Evolutionary conservation across 2,888 invertebrate species (phyloP).

Genomic region (Hofmannophila pseudospretella): DNA sequence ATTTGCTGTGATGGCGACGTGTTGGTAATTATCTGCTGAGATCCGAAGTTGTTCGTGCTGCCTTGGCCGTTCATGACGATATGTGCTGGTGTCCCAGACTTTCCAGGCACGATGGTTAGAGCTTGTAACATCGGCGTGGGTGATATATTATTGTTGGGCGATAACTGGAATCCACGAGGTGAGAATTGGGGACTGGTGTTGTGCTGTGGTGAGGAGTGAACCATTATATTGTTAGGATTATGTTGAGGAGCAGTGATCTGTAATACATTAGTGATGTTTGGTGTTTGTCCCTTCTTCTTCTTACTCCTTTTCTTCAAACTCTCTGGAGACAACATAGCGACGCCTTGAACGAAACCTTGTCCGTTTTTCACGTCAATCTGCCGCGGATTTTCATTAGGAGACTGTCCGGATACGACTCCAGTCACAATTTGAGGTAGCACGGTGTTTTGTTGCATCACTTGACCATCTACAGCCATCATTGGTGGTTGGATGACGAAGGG

Average conservation of each 20-base stretch:
- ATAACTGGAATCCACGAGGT: slow-evolving; percentile 86
- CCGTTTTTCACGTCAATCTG: slow-evolving; percentile 76
- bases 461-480: slow-evolving; percentile 86
- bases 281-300: slow-evolving; percentile 84
- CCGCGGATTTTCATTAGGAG: slow-evolving; percentile 64
- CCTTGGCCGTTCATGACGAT: slow-evolving; percentile 87
- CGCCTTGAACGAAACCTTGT: slow-evolving; percentile 56
- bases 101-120: slow-evolving; percentile 86
- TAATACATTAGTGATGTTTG: slow-evolving; percentile 83
- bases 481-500: slow-evolving; percentile 89
- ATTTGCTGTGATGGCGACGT: slow-evolving; percentile 80
- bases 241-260: slow-evolving; percentile 83
- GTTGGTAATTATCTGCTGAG: slow-evolving; percentile 83
- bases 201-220: slow-evolving; percentile 69
- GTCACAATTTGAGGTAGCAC: slow-evolving; percentile 84
- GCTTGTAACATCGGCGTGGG: slow-evolving; percentile 86
- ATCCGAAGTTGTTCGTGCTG: slow-evolving; percentile 77
- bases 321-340: slow-evolving; percentile 82
- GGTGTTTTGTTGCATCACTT: slow-evolving; percentile 82
- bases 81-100: slow-evolving; percentile 84
- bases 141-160: slow-evolving; percentile 81
- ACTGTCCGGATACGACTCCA: slow-evolving; percentile 79
- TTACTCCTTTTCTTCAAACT: slow-evolving; percentile 81
- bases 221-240: slow-evolving; percentile 80
- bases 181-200: slow-evolving; percentile 78